Evolutionary conservation across 2,888 invertebrate species (phyloP), one percentile per base, ranked within the genome.

Genomic region (Drosophila multiciliata): DNA sequence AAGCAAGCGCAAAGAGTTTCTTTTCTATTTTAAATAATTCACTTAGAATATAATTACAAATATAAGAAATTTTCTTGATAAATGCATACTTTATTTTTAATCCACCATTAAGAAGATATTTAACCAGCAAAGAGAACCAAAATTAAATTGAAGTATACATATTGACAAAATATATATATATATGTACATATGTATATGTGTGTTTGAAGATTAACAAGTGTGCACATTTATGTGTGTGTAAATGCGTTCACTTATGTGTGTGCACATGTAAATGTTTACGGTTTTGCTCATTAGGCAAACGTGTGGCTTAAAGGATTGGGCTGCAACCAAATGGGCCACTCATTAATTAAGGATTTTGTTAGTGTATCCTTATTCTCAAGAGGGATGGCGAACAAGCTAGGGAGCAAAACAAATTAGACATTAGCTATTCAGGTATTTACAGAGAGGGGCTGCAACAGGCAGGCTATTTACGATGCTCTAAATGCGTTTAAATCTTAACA

Each of bases 261-360:
- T 23, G 45, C 15, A 45, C 8, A 45, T 45, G 23, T 15, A 45
- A 45, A 36, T 54, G 54, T 36, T 54, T 15, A 26, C 8, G 45
- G 45, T 15, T 23, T 45, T 45, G 45, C 45, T 45, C 45, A 45
- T 45, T 45, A 54, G 45, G 20, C 53, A 23, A 12, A 20, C 9
- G 36, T 45, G 42, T 35, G 32, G 45, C 36, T 38, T 53, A 38
- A 45, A 45, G 42, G 36, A 38, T 54, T 54, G 26, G 54, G 17
- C 48, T 38, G n/a, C 48, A 26, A 67, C 33, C 20, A 36, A 33
- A 48, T 48, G 38, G 48, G 48, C 67, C 45, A 3, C 26, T 67
- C 45, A 66, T 48, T 67, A 66, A 38, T 48, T 67, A 33, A 38
- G 48, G 32, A 53, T 67, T 67, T 38, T 9, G 32, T n/a, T 4